Evolutionary conservation across 2,888 invertebrate genomes (phyloP).

Genomic region (Philopedon plagiatum): DNA sequence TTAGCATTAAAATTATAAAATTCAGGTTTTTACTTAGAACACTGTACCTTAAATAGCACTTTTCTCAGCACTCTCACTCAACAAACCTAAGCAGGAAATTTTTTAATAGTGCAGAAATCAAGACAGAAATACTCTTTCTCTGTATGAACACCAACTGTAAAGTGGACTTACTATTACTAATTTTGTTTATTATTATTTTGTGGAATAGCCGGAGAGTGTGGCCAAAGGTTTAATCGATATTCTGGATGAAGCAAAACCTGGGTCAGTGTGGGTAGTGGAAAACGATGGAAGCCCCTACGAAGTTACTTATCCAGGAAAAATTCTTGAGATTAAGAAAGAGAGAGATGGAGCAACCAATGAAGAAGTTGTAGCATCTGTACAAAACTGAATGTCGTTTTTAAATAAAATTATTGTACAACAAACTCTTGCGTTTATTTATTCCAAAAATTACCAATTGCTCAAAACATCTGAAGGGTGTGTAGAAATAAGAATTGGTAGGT

Average conservation of each 20-base stretch:
- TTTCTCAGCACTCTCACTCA: too few relatives aligned
- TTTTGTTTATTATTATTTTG: neutral
- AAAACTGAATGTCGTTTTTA: constrained; percentile 3
- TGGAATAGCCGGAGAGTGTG: constrained; percentile 53
- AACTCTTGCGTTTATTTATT: neutral
- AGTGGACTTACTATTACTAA: neutral
- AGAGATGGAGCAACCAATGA: constrained; percentile 6
- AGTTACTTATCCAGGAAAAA: constrained; percentile 55
- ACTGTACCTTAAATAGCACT: too few relatives aligned
- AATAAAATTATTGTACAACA: neutral
- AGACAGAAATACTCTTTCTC: too few relatives aligned
- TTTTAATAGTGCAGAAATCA: too few relatives aligned
- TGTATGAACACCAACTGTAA: too few relatives aligned
- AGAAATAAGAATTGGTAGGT: too few relatives aligned
- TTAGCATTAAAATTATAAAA: too few relatives aligned
- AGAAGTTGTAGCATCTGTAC: neutral
- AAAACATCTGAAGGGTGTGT: too few relatives aligned
- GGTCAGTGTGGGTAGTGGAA: constrained; percentile 60
- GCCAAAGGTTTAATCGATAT: constrained; percentile 56
- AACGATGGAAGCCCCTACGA: constrained; percentile 58
- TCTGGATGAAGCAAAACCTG: constrained; percentile 56
- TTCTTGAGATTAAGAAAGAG: constrained; percentile 42
- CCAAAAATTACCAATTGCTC: too few relatives aligned
- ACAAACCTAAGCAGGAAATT: too few relatives aligned
- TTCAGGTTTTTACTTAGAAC: too few relatives aligned